Evolutionary conservation across 1,140 invertebrate species (phyloP).

Genomic region (Thrips palmi): DNA sequence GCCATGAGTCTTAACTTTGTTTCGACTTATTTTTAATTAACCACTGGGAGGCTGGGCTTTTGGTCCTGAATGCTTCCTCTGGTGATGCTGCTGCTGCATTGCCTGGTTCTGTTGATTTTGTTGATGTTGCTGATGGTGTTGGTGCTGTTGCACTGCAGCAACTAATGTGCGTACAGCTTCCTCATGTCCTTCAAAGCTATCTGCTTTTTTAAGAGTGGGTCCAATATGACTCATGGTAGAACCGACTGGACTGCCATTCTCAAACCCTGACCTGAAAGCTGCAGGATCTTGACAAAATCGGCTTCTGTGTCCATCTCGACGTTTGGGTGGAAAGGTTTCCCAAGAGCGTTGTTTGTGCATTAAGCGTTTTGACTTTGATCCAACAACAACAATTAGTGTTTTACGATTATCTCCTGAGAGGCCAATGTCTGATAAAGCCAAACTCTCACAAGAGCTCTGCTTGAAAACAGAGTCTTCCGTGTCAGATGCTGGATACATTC

Average conservation of each 20-base stretch:
- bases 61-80: too few relatives aligned
- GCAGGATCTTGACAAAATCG: slow-evolving; percentile 21
- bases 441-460: slow-evolving; percentile 21
- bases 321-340: slow-evolving; percentile 42
- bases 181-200: slow-evolving; percentile 51
- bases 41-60: too few relatives aligned
- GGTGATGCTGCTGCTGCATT: too few relatives aligned
- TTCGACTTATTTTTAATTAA: too few relatives aligned
- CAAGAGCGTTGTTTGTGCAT: slow-evolving; percentile 42
- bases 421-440: slow-evolving; percentile 23
- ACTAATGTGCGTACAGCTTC: slow-evolving; percentile 49
- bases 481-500: slow-evolving; percentile 39
- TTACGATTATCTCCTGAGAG: slow-evolving; percentile 27
- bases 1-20: too few relatives aligned
- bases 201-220: slow-evolving; percentile 24
- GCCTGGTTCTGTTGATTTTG: too few relatives aligned
- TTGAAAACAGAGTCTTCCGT: slow-evolving; percentile 40
- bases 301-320: slow-evolving; percentile 17
- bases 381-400: slow-evolving; percentile 28
- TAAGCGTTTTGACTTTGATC: slow-evolving; percentile 25
- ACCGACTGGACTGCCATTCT: slow-evolving; percentile 12
- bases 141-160: slow-evolving; percentile 46
- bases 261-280: slow-evolving; percentile 19
- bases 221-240: not conserved
- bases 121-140: too few relatives aligned